phyloP scores from a whole-genome alignment of 2,888 invertebrate species.

The Lamproptera curius region DNA sequence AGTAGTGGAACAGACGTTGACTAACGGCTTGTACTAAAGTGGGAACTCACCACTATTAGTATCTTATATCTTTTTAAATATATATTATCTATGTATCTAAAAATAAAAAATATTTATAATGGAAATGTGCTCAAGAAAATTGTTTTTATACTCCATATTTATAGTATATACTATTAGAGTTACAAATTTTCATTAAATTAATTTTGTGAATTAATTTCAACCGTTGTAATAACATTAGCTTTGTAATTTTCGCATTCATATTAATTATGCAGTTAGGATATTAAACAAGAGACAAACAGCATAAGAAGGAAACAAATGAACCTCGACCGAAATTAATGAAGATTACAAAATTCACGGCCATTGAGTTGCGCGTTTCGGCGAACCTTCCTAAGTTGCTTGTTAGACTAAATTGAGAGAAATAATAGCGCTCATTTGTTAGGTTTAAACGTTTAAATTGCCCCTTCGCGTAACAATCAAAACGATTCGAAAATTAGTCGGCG shows the following conservation, averaged over 20 bases:
- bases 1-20: background rate
- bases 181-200: too few species aligned
- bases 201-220: too few species aligned
- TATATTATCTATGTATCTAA: too few species aligned
- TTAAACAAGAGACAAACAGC: conserved; percentile 52
- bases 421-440: conserved; percentile 74
- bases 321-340: conserved; percentile 73
- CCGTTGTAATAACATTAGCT: too few species aligned
- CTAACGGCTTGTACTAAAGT: too few species aligned
- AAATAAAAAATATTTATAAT: too few species aligned
- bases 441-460: conserved; percentile 60
- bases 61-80: too few species aligned
- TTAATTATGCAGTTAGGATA: conserved; percentile 25
- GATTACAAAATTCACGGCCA: conserved; percentile 77
- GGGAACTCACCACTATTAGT: too few species aligned
- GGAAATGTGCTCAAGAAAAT: too few species aligned
- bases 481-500: conserved; percentile 34
- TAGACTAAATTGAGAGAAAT: conserved; percentile 76
- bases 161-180: too few species aligned
- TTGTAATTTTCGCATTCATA: background rate
- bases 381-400: conserved; percentile 74
- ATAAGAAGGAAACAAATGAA: conserved; percentile 56
- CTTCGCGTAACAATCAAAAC: conserved; percentile 47
- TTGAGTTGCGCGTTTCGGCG: conserved; percentile 70
- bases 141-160: too few species aligned